Evolutionary conservation across 2,113 vertebrate species (phyloP), one percentile per base, ranked within the genome.

Genomic region (Agelaius phoeniceus): DNA sequence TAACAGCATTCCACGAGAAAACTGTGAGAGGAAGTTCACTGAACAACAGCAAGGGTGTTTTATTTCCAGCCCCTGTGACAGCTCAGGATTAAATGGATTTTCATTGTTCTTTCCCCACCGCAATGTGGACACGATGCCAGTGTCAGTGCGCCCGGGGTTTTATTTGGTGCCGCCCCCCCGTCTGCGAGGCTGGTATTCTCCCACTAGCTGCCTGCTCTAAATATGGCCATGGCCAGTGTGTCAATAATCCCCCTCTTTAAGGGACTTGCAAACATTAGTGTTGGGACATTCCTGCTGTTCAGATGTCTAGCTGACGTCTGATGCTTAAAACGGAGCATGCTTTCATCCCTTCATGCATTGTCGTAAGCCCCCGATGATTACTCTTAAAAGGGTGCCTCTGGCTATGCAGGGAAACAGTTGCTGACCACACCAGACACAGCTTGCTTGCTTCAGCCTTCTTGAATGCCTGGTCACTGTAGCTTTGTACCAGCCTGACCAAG

Each of bases 271-370:
- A 96, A 98, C 97, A 95, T 96, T 97, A 97, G 97, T 76, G 98
- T 98, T 98, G 98, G 99, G 98, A 99, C 98, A 98, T 98, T 98
- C 99, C 99, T 98, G 98, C 98, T 99, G 97, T 98, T 98, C 98
- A 98, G 98, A 98, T 98, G 96, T 98, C 98, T 98, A 94, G 98
- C 98, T 99, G 99, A 99, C 98, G 98, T 97, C 96, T 97, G 98
- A 97, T 98, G 98, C 99, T 98, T 98, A 99, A 99, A 99, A 99
- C 98, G 97, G 99, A 98, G 97, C 96, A 98, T 97, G 98, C 98
- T 97, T 98, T 99, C 99, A 99, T 98, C 97, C 97, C 97, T 97
- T 96, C 95, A 49, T 97, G 96, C 98, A 98, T 98, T 98, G 98
- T 98, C 97, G 97, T 97, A 96, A 97, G 96, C 95, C 94, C 97